phyloP scores from a whole-genome alignment of 2,888 invertebrate species.

The Thelaira solivaga region DNA sequence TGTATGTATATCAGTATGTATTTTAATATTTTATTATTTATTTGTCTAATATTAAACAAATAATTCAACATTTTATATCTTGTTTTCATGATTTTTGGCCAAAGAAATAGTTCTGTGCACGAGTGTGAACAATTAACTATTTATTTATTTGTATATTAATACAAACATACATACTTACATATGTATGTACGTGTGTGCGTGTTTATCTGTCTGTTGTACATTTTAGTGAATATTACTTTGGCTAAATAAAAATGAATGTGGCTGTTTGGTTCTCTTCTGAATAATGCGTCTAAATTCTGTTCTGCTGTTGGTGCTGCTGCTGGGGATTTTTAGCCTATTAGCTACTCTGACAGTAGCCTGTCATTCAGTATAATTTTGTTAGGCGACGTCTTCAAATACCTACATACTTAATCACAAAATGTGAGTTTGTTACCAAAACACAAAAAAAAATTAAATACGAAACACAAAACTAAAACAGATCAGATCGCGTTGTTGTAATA shows the following conservation, averaged over 20 bases:
- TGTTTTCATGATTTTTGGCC: conserved; percentile 18
- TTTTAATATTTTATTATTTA: no score
- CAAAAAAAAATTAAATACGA: conserved; percentile 43
- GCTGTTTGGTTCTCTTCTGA: conserved; percentile 47
- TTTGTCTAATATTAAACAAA: conserved; percentile 15
- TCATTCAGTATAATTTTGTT: conserved; percentile 56
- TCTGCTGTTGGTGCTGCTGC: conserved; percentile 38
- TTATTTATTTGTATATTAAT: conserved; percentile 6
- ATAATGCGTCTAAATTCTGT: conserved; percentile 54
- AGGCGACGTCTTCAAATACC: conserved; percentile 58
- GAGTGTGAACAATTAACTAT: conserved; percentile 24
- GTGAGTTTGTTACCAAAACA: conserved; percentile 47
- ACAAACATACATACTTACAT: no score
- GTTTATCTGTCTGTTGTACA: background rate
- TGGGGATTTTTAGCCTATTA: conserved; percentile 57
- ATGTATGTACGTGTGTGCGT: background rate
- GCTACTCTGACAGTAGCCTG: conserved; percentile 55
- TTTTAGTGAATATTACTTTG: conserved; percentile 40
- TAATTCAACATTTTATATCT: conserved; percentile 10
- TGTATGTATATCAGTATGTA: no score
- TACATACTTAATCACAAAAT: conserved; percentile 20
- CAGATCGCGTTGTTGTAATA: background rate
- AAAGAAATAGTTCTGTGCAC: conserved; percentile 27
- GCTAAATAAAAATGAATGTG: conserved; percentile 9
- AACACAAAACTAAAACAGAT: conserved; percentile 13